Percentiles rank a stretch among this genome's conserved stretches.
phyloP scores from a whole-genome alignment of 2,113 vertebrate genomes.

The Lampris incognitus region DNA sequence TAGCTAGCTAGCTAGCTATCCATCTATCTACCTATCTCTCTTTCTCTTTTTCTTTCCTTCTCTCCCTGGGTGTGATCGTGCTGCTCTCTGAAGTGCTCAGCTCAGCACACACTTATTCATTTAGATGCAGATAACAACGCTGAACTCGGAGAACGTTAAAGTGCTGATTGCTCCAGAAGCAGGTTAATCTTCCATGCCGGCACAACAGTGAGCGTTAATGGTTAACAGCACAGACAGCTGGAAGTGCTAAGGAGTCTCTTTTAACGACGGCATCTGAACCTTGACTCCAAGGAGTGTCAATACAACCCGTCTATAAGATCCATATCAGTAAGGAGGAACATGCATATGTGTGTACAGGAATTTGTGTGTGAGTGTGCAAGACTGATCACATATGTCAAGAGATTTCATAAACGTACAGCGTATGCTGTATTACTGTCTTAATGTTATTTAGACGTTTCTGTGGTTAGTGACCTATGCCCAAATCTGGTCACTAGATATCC shows the following conservation, averaged over 20 bases:
- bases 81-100: background rate
- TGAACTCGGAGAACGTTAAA: background rate
- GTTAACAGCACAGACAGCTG: conserved; percentile 58
- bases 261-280: conserved; percentile 53
- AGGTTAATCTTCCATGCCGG: conserved; percentile 54
- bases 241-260: conserved; percentile 23
- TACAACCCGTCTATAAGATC: background rate
- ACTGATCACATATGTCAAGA: no score
- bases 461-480: background rate
- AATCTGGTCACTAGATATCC: background rate
- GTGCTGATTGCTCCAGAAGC: conserved; percentile 39
- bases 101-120: background rate
- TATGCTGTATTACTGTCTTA: no score
- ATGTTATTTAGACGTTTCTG: no score
- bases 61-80: background rate
- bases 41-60: background rate
- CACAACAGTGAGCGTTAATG: conserved; percentile 57
- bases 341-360: background rate
- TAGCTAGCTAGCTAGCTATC: no score
- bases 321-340: background rate
- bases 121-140: background rate
- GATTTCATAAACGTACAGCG: no score
- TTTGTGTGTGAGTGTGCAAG: background rate
- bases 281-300: conserved; percentile 49
- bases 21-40: no score